phyloP scores from a whole-genome alignment of 1,140 invertebrate genomes.

The Helicoverpa armigera region DNA sequence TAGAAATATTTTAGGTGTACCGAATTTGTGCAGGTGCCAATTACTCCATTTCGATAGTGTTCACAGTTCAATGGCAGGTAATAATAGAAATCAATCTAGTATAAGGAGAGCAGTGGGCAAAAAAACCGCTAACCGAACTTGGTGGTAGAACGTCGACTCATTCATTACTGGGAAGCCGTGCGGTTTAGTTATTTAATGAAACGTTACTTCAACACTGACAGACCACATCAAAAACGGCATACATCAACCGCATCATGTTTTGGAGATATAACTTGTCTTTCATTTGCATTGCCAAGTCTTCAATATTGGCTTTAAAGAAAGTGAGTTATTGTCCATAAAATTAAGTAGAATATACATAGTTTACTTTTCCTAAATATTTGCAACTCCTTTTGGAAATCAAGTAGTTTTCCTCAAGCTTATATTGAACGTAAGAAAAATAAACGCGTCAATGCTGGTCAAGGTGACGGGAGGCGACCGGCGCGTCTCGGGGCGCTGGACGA shows the following conservation, averaged over 20 bases:
- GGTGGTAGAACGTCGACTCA: slow-evolving; percentile 71
- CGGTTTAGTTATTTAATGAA: slow-evolving; percentile 81
- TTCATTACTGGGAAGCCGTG: slow-evolving; percentile 74
- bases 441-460: slow-evolving; percentile 20
- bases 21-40: slow-evolving; percentile 62
- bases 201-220: slow-evolving; percentile 64
- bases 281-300: not conserved
- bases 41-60: slow-evolving; percentile 74
- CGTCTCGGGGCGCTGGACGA: slow-evolving; percentile 36
- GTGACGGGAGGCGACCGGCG: slow-evolving; percentile 17
- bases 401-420: too few species aligned
- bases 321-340: not conserved
- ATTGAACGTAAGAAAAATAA: not conserved
- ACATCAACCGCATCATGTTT: slow-evolving; percentile 55
- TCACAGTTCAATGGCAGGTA: slow-evolving; percentile 66
- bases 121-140: slow-evolving; percentile 82
- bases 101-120: slow-evolving; percentile 75
- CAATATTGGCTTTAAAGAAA: slow-evolving; percentile 14
- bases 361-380: not conserved
- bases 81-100: slow-evolving; percentile 81
- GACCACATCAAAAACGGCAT: slow-evolving; percentile 65
- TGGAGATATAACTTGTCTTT: slow-evolving; percentile 18
- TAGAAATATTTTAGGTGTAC: slow-evolving; percentile 57
- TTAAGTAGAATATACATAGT: not conserved
- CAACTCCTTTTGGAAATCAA: too few species aligned